A percentile compares a stretch with the other conserved stretches of the same genome.
Evolutionary conservation across 2,113 vertebrate genomes (phyloP).

Genomic region (Grantiella picta): DNA sequence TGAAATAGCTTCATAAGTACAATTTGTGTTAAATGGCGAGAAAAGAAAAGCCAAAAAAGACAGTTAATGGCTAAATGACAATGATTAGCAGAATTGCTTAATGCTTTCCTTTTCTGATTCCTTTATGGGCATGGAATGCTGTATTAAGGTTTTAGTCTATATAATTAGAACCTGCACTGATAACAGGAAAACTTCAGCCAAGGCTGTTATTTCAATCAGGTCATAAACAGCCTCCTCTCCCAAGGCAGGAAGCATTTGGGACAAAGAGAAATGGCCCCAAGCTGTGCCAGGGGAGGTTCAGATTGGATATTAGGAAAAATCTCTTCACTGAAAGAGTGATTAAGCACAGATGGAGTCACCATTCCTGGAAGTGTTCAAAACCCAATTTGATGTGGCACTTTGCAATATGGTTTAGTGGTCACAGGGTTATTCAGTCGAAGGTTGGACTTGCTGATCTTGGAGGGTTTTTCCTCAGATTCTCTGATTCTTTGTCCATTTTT

Average conservation of each 20-base stretch:
- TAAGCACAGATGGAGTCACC: not conserved
- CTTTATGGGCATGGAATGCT: slow-evolving; percentile 55
- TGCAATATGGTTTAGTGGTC: not conserved
- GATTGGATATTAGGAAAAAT: not conserved
- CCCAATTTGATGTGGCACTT: not conserved
- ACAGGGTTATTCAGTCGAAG: accelerated
- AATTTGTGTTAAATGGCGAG: not conserved
- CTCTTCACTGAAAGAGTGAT: not conserved
- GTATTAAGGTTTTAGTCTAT: slow-evolving; percentile 25
- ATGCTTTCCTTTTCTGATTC: slow-evolving; percentile 29
- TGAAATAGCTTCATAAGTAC: not conserved
- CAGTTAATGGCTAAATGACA: slow-evolving; percentile 18
- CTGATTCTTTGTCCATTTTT: not conserved
- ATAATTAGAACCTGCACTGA: slow-evolving; percentile 60
- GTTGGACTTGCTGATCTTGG: not conserved
- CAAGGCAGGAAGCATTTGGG: not conserved
- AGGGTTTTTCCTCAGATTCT: not conserved
- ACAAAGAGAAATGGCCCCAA: not conserved
- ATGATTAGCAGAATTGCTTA: slow-evolving; percentile 17
- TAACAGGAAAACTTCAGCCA: slow-evolving; percentile 54
- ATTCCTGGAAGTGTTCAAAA: not conserved
- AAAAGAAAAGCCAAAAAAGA: slow-evolving; percentile 3
- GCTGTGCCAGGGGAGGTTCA: not conserved
- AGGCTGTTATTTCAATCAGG: slow-evolving; percentile 33
- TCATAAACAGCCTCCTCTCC: slow-evolving; percentile 16